Conservation (phyloP, 1,140 invertebrate species). For the Nasonia vitripennis region DNA sequence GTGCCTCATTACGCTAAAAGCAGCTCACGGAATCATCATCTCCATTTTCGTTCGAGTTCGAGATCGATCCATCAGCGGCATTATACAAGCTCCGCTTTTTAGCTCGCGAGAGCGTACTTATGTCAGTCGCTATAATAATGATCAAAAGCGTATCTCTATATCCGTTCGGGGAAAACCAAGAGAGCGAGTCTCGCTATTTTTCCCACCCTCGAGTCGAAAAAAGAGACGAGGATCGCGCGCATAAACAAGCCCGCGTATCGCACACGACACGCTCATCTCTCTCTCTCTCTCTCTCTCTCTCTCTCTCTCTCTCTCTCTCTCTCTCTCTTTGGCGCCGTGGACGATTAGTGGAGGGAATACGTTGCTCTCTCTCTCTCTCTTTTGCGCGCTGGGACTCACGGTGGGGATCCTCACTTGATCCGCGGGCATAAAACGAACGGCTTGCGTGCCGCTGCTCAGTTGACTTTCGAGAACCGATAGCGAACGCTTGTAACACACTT, state of each 20-base stretch:
- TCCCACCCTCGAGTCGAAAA: background rate
- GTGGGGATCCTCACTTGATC: constrained; percentile 42
- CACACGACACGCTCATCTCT: background rate
- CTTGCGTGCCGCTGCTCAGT: constrained; percentile 42
- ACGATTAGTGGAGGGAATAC: background rate
- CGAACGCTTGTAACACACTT: background rate
- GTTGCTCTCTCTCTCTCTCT: background rate
- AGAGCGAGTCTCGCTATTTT: no score
- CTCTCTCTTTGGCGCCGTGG: background rate
- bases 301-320: background rate
- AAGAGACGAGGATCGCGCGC: background rate
- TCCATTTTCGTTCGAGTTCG: no score
- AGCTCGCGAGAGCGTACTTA: no score
- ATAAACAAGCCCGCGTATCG: background rate
- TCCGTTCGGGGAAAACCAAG: background rate
- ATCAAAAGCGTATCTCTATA: background rate
- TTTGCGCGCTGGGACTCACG: background rate
- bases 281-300: background rate
- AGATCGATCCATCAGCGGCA: background rate
- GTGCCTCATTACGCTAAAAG: background rate
- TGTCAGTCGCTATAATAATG: no score
- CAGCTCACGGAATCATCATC: background rate
- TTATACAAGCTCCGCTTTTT: background rate
- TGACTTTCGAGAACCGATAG: constrained; percentile 49
- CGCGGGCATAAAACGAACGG: constrained; percentile 49